Evolutionary conservation across 2,113 vertebrate species (phyloP).

Genomic region (Ariopsis seemanni): DNA sequence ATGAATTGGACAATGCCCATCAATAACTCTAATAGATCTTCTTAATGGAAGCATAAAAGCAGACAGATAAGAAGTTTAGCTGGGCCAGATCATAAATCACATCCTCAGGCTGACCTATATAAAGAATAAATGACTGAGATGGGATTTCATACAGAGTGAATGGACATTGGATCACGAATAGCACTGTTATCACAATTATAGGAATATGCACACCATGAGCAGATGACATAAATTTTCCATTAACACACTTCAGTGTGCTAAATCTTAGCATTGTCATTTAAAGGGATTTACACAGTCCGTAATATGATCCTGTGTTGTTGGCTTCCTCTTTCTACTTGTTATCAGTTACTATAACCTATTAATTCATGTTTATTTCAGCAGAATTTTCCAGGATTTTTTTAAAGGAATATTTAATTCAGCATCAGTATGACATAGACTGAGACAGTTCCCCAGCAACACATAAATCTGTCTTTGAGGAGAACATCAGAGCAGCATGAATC

Average conservation of each 20-base stretch:
- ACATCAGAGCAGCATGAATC: conserved; percentile 31
- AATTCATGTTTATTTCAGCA: not conserved
- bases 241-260: not conserved
- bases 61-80: conserved; percentile 73
- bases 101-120: conserved; percentile 67
- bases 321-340: not conserved
- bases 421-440: conserved; percentile 8
- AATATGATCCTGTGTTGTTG: not conserved
- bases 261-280: not conserved
- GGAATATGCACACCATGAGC: conserved; percentile 46
- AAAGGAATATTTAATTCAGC: conserved; percentile 19
- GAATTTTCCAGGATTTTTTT: not conserved
- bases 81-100: conserved; percentile 71
- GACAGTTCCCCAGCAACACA: conserved; percentile 30
- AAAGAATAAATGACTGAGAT: conserved; percentile 61
- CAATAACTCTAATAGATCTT: conserved; percentile 71
- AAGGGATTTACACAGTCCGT: not conserved
- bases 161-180: conserved; percentile 47
- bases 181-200: conserved; percentile 64
- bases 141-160: conserved; percentile 65
- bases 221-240: conserved; percentile 56
- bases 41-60: conserved; percentile 74
- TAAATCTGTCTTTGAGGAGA: conserved; percentile 15
- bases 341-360: not conserved
- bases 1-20: conserved; percentile 71